These are phyloP conservation scores for Ceraclea dissimilis DNA, from an alignment of 2,888 invertebrate genomes.

Conservation along the genomic window DNA sequence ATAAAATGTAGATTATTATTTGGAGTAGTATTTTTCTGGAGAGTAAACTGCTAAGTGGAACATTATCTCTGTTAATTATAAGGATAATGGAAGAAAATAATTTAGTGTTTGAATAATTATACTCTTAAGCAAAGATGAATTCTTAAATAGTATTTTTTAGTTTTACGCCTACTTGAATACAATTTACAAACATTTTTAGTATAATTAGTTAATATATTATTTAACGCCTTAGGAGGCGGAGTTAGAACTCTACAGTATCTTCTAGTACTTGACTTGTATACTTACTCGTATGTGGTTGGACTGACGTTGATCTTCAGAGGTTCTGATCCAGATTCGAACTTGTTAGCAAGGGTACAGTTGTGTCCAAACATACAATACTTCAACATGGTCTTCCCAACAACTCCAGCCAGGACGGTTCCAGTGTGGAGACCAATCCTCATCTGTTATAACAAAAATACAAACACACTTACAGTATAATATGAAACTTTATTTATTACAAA, in stretches of 20 bases:
- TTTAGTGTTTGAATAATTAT: no score
- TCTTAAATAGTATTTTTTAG: no score
- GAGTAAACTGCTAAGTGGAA: not conserved
- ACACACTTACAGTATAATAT: not conserved
- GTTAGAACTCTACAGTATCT: no score
- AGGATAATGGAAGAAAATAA: no score
- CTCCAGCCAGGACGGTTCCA: conserved; percentile 87
- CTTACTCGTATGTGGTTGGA: conserved; percentile 87
- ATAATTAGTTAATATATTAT: no score
- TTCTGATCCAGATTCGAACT: conserved; percentile 91
- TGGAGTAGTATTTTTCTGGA: not conserved
- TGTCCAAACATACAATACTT: conserved; percentile 93
- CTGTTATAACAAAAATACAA: conserved; percentile 41
- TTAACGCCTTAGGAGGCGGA: no score
- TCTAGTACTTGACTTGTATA: no score
- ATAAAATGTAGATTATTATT: not conserved
- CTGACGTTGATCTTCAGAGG: conserved; percentile 87
- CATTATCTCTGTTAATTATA: no score
- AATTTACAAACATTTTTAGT: no score
- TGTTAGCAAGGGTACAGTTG: conserved; percentile 91
- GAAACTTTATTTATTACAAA: not conserved
- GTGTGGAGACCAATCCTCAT: conserved; percentile 95
- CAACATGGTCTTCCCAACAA: conserved; percentile 90
- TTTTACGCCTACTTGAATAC: no score
- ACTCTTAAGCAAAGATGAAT: no score